Conservation (phyloP, 2,113 vertebrate genomes). For the Haplochromis burtoni region DNA sequence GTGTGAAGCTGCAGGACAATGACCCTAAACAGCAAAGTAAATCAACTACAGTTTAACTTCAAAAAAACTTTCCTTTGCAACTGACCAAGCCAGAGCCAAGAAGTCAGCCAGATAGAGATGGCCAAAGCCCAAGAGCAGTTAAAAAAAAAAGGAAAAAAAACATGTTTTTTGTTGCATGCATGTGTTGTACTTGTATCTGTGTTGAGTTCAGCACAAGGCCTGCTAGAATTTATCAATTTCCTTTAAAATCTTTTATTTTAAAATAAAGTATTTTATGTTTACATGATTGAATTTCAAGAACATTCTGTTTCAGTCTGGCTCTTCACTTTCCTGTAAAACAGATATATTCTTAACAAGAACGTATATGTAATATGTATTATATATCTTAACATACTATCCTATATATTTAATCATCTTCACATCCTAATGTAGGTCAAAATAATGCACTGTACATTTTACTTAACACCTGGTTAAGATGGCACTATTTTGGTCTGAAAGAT, state of each 20-base stretch:
- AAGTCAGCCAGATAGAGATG: background rate
- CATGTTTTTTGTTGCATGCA: background rate
- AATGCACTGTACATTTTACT: background rate
- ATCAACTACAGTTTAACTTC: background rate
- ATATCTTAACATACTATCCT: background rate
- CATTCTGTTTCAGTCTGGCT: background rate
- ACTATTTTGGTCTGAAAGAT: background rate
- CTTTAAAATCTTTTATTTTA: background rate
- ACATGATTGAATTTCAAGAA: background rate
- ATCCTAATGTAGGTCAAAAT: background rate
- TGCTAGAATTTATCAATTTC: background rate
- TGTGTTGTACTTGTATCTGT: background rate
- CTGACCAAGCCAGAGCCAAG: background rate
- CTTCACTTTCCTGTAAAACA: background rate
- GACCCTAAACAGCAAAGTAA: background rate
- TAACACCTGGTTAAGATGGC: background rate
- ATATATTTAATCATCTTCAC: background rate
- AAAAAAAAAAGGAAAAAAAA: fast-evolving
- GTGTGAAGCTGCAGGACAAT: background rate
- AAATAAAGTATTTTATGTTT: background rate
- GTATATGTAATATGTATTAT: background rate
- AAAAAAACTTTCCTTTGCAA: background rate
- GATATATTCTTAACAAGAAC: background rate
- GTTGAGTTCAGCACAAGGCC: background rate
- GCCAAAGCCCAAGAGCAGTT: background rate